A percentile compares a stretch with the other conserved stretches of the same genome.
These are phyloP conservation scores for Mesoclemmys tuberculata DNA, from an alignment of 2,113 vertebrate species.

Conservation along the genomic window DNA sequence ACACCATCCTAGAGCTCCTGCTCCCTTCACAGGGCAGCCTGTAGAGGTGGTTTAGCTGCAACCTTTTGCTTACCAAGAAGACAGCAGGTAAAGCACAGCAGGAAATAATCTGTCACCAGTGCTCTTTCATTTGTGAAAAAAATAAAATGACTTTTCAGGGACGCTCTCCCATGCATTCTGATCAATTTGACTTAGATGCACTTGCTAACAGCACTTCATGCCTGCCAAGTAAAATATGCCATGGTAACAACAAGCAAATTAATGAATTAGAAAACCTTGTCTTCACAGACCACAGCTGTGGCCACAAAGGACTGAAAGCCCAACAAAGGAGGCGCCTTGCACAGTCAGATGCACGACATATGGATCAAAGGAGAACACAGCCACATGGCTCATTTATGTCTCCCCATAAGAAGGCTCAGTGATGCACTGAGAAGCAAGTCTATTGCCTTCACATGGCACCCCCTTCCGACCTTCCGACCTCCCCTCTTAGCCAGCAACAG, in stretches of 20 bases:
- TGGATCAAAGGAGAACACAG: neutral
- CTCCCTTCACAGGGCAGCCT: neutral
- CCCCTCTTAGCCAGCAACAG: neutral
- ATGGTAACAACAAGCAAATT: constrained; percentile 70
- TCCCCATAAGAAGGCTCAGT: neutral
- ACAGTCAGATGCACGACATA: neutral
- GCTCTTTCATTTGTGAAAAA: neutral
- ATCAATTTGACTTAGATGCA: constrained; percentile 26
- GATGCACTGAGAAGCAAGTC: neutral
- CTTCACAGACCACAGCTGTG: constrained; percentile 35
- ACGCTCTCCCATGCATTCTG: neutral
- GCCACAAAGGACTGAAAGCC: neutral
- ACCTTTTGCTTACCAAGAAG: neutral
- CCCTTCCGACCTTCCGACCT: too few relatives aligned
- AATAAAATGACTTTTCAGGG: neutral
- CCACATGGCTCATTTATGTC: neutral
- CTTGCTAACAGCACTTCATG: constrained; percentile 1
- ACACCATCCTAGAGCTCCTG: neutral
- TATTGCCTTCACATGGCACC: neutral
- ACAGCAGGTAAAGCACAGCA: neutral
- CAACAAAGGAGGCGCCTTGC: constrained; percentile 16
- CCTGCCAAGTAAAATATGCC: constrained; percentile 54
- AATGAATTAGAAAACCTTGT: constrained; percentile 59
- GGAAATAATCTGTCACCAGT: neutral
- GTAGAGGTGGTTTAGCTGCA: neutral